Conservation (phyloP, 2,888 invertebrate genomes). For the Euzophera pinguis region DNA sequence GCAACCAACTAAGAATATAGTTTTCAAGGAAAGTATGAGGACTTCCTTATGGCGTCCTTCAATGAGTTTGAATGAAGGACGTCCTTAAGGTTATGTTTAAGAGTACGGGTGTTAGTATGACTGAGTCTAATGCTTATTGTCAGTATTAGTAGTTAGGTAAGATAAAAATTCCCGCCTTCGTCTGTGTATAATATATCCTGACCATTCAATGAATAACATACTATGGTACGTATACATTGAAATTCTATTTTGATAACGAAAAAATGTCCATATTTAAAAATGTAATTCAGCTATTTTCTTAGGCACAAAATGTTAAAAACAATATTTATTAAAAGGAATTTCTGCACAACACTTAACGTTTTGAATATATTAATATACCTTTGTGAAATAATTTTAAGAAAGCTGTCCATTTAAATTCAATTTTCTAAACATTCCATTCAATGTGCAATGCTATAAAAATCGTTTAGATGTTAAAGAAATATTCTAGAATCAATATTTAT, state of each 20-base stretch:
- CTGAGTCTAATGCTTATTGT: not conserved
- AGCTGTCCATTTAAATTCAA: not conserved
- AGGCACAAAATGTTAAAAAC: not conserved
- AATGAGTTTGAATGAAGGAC: too few species aligned
- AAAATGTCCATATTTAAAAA: not conserved
- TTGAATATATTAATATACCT: not conserved
- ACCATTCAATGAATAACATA: not conserved
- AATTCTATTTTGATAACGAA: not conserved
- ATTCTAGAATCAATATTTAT: not conserved
- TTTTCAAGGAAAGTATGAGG: too few species aligned
- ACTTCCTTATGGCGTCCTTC: too few species aligned
- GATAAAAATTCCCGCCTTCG: not conserved
- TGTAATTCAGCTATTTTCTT: not conserved
- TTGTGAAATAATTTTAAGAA: not conserved
- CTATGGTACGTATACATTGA: not conserved
- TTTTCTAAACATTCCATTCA: not conserved
- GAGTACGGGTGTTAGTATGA: too few species aligned
- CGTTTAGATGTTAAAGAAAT: too few species aligned
- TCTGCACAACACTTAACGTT: too few species aligned
- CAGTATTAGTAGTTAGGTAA: conserved; percentile 6
- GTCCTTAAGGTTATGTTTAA: too few species aligned
- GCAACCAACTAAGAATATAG: too few species aligned
- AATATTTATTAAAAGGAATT: not conserved
- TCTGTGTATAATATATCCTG: not conserved
- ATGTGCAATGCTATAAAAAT: not conserved